These are phyloP conservation scores for Protodeltote pygarga DNA, from an alignment of 2,888 invertebrate genomes.

Conservation along the genomic window DNA sequence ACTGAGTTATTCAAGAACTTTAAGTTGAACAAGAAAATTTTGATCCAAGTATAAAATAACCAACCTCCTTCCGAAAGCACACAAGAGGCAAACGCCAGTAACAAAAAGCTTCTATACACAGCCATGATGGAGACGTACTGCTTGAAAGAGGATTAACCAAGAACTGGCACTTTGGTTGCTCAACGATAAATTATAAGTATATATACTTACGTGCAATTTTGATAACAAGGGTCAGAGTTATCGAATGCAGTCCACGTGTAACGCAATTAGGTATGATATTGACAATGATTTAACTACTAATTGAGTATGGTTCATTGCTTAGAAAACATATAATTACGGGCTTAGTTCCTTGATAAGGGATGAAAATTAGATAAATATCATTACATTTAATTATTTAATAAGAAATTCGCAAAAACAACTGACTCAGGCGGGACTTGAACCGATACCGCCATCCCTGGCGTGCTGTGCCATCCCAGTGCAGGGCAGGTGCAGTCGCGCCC, in stretches of 20 bases:
- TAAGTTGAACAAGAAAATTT: no score
- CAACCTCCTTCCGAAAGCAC: constrained; percentile 30
- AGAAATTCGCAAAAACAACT: no score
- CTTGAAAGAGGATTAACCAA: constrained; percentile 4
- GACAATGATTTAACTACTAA: constrained; percentile 7
- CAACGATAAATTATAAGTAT: constrained; percentile 21
- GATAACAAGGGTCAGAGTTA: constrained; percentile 63
- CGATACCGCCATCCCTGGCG: no score
- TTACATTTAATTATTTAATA: no score
- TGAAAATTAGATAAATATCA: no score
- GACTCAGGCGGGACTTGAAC: no score
- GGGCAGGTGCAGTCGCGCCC: no score
- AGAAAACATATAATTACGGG: background rate
- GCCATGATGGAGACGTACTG: constrained; percentile 20
- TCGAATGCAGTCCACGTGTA: constrained; percentile 28
- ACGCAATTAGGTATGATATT: constrained; percentile 6
- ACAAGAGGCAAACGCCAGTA: constrained; percentile 21
- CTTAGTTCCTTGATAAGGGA: no score
- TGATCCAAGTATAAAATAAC: no score
- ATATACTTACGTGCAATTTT: constrained; percentile 47
- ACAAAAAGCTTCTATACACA: constrained; percentile 12
- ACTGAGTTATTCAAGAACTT: no score
- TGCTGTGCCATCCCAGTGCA: no score
- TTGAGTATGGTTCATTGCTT: background rate
- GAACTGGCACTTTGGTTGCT: constrained; percentile 34